Percentiles rank a stretch among this genome's conserved stretches.
These are phyloP conservation scores for Heliconius eleuchia DNA, from an alignment of 1,140 invertebrate species.

Conservation along the genomic window DNA sequence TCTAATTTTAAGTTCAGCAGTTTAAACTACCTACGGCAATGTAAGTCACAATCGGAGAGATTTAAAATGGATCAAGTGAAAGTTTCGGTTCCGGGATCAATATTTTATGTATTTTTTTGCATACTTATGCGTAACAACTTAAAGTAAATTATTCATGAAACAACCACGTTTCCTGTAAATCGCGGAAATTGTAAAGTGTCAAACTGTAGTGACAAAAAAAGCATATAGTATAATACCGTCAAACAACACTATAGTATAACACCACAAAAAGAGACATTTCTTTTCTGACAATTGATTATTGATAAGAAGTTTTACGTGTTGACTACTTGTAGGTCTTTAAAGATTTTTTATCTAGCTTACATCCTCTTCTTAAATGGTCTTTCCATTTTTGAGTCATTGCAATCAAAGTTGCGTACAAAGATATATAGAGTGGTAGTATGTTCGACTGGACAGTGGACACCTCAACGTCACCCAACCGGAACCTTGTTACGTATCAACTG, in stretches of 20 bases:
- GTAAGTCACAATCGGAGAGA: too few species aligned
- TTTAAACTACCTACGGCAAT: too few species aligned
- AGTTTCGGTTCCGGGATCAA: neutral
- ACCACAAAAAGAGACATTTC: neutral
- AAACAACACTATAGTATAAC: neutral
- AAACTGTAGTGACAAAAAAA: neutral
- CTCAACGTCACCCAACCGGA: neutral
- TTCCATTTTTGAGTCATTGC: too few species aligned
- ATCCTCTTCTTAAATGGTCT: too few species aligned
- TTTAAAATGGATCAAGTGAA: neutral
- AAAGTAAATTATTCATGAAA: neutral
- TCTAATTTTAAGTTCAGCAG: too few species aligned
- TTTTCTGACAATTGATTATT: too few species aligned
- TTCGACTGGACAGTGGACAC: neutral
- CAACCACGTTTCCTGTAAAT: neutral
- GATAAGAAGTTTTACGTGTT: too few species aligned
- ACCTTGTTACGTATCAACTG: conserved; percentile 2
- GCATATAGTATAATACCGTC: neutral
- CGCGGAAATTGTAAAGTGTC: neutral
- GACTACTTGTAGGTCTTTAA: too few species aligned
- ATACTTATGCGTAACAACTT: neutral
- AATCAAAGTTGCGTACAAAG: too few species aligned
- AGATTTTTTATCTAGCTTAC: too few species aligned
- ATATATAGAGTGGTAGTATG: neutral
- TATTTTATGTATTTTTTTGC: neutral